phyloP scores from a whole-genome alignment of 2,797 vertebrate genomes.

The Agapornis canus region DNA sequence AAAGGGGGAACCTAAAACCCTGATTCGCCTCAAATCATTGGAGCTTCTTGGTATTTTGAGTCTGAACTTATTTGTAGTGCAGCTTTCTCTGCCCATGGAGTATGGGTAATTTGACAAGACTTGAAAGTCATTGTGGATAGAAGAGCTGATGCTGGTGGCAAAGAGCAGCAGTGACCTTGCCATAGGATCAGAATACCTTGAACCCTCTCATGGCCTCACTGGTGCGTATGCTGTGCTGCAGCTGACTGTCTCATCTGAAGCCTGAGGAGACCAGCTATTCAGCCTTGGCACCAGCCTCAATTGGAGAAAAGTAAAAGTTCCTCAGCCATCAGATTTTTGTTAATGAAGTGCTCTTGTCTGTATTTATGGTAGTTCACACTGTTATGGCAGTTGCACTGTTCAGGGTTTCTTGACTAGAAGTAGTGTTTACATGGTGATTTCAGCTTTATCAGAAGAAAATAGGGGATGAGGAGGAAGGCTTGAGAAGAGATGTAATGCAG shows the following conservation, averaged over 20 bases:
- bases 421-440: neutral
- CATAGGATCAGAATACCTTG: rapidly evolving
- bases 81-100: neutral
- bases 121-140: neutral
- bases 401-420: neutral
- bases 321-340: neutral
- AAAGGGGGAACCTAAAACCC: neutral
- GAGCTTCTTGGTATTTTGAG: neutral
- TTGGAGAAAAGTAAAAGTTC: neutral
- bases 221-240: rapidly evolving
- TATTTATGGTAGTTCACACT: neutral
- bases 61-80: neutral
- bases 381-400: neutral
- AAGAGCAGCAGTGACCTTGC: neutral
- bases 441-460: neutral
- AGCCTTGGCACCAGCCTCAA: neutral
- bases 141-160: neutral
- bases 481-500: neutral
- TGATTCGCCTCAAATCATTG: neutral
- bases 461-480: neutral
- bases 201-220: neutral
- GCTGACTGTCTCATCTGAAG: neutral
- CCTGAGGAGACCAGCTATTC: neutral
- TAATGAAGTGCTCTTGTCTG: neutral
- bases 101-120: neutral